Conservation (phyloP, 37 sponge, comb jelly and placozoan species). For the Aphrocallistes beatrix region DNA sequence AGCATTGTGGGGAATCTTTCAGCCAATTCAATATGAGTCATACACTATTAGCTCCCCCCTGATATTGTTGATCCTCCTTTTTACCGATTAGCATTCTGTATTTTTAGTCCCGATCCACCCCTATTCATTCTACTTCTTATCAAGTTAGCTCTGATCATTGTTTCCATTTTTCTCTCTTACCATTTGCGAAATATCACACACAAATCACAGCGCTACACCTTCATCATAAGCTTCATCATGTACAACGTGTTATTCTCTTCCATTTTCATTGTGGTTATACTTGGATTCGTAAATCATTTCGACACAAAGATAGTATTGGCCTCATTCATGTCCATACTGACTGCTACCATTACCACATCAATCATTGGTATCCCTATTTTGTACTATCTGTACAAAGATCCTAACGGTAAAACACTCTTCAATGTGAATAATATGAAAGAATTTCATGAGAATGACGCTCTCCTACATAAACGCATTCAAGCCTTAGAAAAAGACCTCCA, state of each 20-base stretch:
- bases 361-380: background rate
- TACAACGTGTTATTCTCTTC: background rate
- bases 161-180: background rate
- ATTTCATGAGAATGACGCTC: background rate
- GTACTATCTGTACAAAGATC: background rate
- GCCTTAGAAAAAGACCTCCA: background rate
- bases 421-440: background rate
- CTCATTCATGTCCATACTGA: background rate
- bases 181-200: conserved; percentile 17
- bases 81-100: background rate
- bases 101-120: background rate
- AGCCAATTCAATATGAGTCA: background rate
- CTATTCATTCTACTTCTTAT: background rate
- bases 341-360: background rate
- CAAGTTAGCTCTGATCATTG: background rate
- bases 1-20: background rate
- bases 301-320: background rate
- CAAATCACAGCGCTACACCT: background rate
- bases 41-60: background rate
- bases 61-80: background rate
- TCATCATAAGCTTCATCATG: background rate
- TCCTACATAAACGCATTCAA: background rate
- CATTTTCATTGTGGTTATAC: background rate
- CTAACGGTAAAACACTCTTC: background rate
- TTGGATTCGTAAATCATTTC: background rate